Evolutionary conservation across 2,888 invertebrate species (phyloP).

Genomic region (Emmelina monodactyla): DNA sequence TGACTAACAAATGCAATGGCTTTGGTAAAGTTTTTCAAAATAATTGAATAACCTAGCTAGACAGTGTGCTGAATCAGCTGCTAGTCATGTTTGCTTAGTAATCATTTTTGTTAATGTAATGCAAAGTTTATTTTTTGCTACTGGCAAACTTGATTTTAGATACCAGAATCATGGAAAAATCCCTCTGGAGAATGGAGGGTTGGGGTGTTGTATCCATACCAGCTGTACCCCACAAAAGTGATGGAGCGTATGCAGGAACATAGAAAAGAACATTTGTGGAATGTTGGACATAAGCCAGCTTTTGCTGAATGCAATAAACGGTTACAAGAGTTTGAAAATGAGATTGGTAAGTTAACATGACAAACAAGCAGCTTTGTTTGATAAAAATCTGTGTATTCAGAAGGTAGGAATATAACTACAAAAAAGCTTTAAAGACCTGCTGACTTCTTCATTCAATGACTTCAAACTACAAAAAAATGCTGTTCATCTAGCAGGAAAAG

Average conservation of each 20-base stretch:
- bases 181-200: constrained; percentile 85
- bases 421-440: too few relatives aligned
- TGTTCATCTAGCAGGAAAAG: constrained; percentile 38
- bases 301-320: constrained; percentile 80
- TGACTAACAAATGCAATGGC: too few relatives aligned
- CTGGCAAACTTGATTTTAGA: constrained; percentile 69
- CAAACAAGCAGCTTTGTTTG: constrained; percentile 1
- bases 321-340: constrained; percentile 78
- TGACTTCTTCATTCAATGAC: too few relatives aligned
- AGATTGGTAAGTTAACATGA: constrained; percentile 67
- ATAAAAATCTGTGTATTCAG: not conserved
- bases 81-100: too few relatives aligned
- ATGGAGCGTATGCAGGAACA: constrained; percentile 83
- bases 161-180: constrained; percentile 84
- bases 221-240: constrained; percentile 85
- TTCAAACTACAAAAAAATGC: too few relatives aligned
- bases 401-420: not conserved
- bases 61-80: too few relatives aligned
- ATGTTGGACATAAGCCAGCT: constrained; percentile 79
- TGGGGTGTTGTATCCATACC: constrained; percentile 85
- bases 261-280: constrained; percentile 85
- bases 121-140: constrained; percentile 9
- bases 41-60: too few relatives aligned
- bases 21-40: too few relatives aligned
- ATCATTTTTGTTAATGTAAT: too few relatives aligned